A percentile compares a stretch with the other conserved stretches of the same genome.
Evolutionary conservation across 2,888 invertebrate species (phyloP).

Genomic region (Prosopocoilus inquinatus): DNA sequence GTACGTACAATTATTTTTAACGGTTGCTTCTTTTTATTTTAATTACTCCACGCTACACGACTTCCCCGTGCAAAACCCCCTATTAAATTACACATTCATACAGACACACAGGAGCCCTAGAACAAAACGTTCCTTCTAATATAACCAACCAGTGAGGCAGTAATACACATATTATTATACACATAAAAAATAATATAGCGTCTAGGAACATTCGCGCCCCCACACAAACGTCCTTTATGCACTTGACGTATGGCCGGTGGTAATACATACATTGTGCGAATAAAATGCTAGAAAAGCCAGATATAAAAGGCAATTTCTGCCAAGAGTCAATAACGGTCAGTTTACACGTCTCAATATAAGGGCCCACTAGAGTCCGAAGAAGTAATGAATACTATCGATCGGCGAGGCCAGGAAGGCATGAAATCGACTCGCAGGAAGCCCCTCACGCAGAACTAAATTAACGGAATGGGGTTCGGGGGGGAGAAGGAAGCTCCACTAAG

Average conservation of each 20-base stretch:
- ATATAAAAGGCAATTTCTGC: slow-evolving; percentile 43
- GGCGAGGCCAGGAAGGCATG: slow-evolving; percentile 6
- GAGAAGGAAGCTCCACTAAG: not conserved
- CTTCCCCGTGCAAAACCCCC: too few species aligned
- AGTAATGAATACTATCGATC: slow-evolving; percentile 44
- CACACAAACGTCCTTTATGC: not conserved
- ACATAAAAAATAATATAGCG: too few species aligned
- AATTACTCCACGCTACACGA: too few species aligned
- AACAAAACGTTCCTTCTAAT: too few species aligned
- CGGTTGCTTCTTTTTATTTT: too few species aligned
- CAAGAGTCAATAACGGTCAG: slow-evolving; percentile 46
- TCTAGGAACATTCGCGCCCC: too few species aligned
- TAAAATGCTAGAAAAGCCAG: slow-evolving; percentile 36
- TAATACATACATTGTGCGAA: slow-evolving; percentile 28
- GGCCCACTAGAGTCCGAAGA: slow-evolving; percentile 39
- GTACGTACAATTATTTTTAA: too few species aligned
- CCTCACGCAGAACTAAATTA: not conserved
- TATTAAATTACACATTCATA: too few species aligned
- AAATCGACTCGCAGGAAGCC: not conserved
- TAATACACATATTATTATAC: too few species aligned
- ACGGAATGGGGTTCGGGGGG: not conserved
- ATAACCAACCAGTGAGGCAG: too few species aligned
- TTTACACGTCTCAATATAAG: slow-evolving; percentile 46
- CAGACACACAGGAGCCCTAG: too few species aligned
- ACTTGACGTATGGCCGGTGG: not conserved